Evolutionary conservation across 2,113 vertebrate species (phyloP).

Genomic region (Datnioides undecimradiatus): DNA sequence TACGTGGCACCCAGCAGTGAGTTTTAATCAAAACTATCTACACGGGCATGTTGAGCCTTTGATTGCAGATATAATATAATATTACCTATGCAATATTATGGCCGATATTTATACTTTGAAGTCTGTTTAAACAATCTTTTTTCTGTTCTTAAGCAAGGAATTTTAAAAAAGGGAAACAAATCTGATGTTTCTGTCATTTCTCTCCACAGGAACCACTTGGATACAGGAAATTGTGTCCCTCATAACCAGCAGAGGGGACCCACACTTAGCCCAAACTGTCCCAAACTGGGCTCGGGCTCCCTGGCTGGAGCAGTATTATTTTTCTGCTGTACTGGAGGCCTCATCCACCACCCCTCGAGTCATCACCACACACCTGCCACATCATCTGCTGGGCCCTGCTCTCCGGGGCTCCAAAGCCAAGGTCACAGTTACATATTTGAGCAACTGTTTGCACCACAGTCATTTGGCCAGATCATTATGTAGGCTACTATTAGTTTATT

Average conservation of each 20-base stretch:
- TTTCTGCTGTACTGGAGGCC: conserved; percentile 54
- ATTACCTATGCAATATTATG: background rate
- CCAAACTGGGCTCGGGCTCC: conserved; percentile 89
- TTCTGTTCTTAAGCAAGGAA: background rate
- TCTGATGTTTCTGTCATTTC: background rate
- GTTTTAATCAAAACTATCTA: background rate
- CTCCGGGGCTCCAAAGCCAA: conserved; percentile 85
- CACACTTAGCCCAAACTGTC: conserved; percentile 71
- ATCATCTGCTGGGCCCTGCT: conserved; percentile 76
- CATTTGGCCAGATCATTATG: background rate
- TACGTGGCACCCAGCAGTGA: background rate
- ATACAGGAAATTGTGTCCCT: conserved; percentile 90
- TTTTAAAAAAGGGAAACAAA: too few relatives aligned
- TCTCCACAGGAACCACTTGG: conserved; percentile 89
- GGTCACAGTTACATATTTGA: conserved; percentile 65
- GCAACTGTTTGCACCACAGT: background rate
- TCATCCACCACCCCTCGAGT: conserved; percentile 64
- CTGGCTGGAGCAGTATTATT: conserved; percentile 90
- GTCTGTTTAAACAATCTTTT: background rate
- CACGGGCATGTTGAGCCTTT: background rate
- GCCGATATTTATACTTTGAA: background rate
- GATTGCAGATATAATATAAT: background rate
- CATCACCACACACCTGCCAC: conserved; percentile 88
- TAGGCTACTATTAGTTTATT: background rate
- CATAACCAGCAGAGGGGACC: conserved; percentile 81